Evolutionary conservation across 2,888 invertebrate species (phyloP), one percentile per base, ranked within the genome.

Genomic region (Diabrotica balteata): DNA sequence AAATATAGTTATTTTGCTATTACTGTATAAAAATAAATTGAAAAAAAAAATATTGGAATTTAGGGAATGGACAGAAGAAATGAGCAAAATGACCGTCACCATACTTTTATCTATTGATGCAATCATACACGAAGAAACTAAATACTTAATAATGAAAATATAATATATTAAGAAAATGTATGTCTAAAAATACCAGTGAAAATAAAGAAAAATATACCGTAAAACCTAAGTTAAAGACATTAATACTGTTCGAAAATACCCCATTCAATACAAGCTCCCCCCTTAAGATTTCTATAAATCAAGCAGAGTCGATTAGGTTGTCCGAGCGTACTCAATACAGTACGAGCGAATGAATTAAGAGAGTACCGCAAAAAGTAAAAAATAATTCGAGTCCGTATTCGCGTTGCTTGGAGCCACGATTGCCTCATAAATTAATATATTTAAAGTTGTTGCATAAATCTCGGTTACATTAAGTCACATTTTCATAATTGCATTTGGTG

Each of bases 401-500:
- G 71, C 63, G 72, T 72, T 59, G 81, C 82, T 79, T 66, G 64
- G 70, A 75, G 82, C 79, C 73, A 78, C 81, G 80, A 80, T 81
- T 80, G 77, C 77, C 80, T 80, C 83, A 81, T 83, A 83, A 83
- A 83, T 83, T 83, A 83, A 83, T 83, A 83, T 81, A 83, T 83
- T 83, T 82, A 83, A 83, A 80, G 58, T 81, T 77, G 78, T 77
- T 76, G 77, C 81, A 82, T 83, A 83, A 83, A 83, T 83, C 83
- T 82, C 80, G 74, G 63, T 78, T 81, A 82, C 83, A 83, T 83
- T 83, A 83, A 83, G 83, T 83, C 83, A 83, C 82, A 83, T 83
- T 83, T 83, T 83, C 83, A 82, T 83, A 83, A 83, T 83, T 83
- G 82, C 83, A 83, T 83, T 83, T 83, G 81, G 80, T 76, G 75